phyloP scores from a whole-genome alignment of 2,888 invertebrate species.

The Pseudeuparius sepicola region DNA sequence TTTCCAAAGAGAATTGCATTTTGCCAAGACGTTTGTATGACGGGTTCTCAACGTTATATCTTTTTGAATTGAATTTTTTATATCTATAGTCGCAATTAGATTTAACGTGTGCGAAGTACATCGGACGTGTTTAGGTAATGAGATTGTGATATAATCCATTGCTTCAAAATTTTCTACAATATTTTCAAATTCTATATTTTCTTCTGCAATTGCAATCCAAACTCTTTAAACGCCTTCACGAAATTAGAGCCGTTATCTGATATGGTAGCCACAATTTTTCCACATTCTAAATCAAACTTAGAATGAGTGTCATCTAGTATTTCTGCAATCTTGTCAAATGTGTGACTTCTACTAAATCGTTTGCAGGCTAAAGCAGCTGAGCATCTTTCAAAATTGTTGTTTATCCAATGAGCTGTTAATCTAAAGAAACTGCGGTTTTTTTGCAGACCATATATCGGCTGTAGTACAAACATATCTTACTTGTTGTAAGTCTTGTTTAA shows the following conservation, averaged over 20 bases:
- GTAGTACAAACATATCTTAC: slow-evolving; percentile 20
- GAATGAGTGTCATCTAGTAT: slow-evolving; percentile 19
- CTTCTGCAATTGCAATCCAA: slow-evolving; percentile 9
- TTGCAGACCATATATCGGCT: slow-evolving; percentile 24
- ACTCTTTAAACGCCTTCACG: slow-evolving; percentile 20
- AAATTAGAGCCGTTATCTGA: slow-evolving; percentile 21
- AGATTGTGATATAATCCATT: slow-evolving; percentile 2
- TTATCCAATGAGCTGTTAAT: slow-evolving; percentile 24
- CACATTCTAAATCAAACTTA: slow-evolving; percentile 9
- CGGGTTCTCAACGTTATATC: slow-evolving; percentile 13
- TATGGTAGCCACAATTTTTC: slow-evolving; percentile 18
- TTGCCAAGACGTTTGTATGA: slow-evolving; percentile 16
- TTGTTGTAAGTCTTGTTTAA: background rate
- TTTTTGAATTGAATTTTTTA: slow-evolving; percentile 16
- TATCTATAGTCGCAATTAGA: slow-evolving; percentile 18
- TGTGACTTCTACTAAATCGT: slow-evolving; percentile 23
- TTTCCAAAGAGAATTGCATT: slow-evolving; percentile 20
- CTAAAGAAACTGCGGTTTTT: slow-evolving; percentile 24
- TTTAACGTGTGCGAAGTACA: slow-evolving; percentile 20
- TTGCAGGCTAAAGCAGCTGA: slow-evolving; percentile 24
- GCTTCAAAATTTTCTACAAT: slow-evolving; percentile 4
- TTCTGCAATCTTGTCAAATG: slow-evolving; percentile 22
- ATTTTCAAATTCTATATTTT: slow-evolving; percentile 3
- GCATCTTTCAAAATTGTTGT: slow-evolving; percentile 18
- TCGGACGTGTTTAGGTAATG: slow-evolving; percentile 14